Evolutionary conservation across 1,140 invertebrate genomes (phyloP), one percentile per base, ranked within the genome.

Genomic region (Triops longicaudatus): DNA sequence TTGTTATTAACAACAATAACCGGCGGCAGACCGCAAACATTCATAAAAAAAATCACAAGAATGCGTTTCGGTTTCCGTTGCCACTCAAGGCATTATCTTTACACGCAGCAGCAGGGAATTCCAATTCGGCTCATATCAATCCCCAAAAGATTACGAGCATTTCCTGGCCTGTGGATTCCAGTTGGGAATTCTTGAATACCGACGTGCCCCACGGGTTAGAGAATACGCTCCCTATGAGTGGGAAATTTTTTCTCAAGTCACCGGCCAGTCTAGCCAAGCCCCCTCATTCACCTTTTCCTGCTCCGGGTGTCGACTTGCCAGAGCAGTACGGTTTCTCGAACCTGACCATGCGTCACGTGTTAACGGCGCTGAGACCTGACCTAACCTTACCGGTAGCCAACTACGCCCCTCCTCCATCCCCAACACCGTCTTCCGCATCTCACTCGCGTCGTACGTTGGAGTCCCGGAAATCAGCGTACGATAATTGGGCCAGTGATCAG

Each of bases 81-180:
- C 50, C 50, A 22, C 50, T 63, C 50, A 63, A 63, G 9, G 10
- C 50, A 22, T 63, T 37, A 7, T 37, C 31, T 37, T 7, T 7
- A 7, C 7, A 2, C 2, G 31, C 7, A 2, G 31, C 7, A 37
- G 31, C 50, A 1, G 50, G 50, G 50, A 63, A 63, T 63, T 63
- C 50, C 10, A 63, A 17, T 22, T 7, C 2, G 50, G 50, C 50
- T 17, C 50, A n/a, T 63, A 22, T 63, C 50, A 22, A 14, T 22
- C 22, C 50, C 22, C 50, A 63, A 63, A 63, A 63, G 14, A 17
- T 75, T 26, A 79, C 83, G 50, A 90, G 91, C 78, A 89, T 89
- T 28, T 90, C 89, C 10, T 94, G 93, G 92, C 89, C 91, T 75
- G 87, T 94, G 41, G 93, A 94, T 84, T 93, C 91, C 77, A 93